Conservation (phyloP, 1,140 invertebrate genomes). For the Bombus pyrosoma region DNA sequence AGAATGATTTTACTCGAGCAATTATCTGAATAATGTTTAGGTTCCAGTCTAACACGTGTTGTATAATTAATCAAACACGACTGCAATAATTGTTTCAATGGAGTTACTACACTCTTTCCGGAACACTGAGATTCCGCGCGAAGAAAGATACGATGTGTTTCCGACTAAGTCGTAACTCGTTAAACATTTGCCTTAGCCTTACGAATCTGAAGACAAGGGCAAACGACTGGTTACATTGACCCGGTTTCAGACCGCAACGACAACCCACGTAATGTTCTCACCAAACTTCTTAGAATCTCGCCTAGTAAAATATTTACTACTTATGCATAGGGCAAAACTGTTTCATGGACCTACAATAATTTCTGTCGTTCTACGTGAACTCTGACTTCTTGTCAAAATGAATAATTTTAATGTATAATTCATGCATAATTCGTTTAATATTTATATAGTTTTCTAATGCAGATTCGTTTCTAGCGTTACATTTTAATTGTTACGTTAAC, state of each 20-base stretch:
- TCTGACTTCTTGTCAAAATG: neutral
- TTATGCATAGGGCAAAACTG: slow-evolving; percentile 16
- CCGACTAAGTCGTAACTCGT: neutral
- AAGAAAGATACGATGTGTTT: neutral
- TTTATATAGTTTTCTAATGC: neutral
- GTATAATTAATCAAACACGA: neutral
- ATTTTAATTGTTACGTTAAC: too few species aligned
- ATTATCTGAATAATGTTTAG: slow-evolving; percentile 11
- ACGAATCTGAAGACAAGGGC: slow-evolving; percentile 60
- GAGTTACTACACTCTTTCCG: neutral
- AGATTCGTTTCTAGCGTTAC: too few species aligned
- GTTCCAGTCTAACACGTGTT: neutral
- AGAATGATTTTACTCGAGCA: neutral
- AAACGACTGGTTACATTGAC: slow-evolving; percentile 64
- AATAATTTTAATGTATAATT: slow-evolving; percentile 8
- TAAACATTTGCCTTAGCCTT: slow-evolving; percentile 28
- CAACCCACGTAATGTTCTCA: slow-evolving; percentile 16
- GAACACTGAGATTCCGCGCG: neutral
- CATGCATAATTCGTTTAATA: slow-evolving; percentile 32
- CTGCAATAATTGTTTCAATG: too few species aligned
- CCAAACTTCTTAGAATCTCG: slow-evolving; percentile 45
- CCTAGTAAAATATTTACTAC: slow-evolving; percentile 11
- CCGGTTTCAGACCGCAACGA: slow-evolving; percentile 44
- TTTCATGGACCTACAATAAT: neutral
- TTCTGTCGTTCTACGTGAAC: neutral